Percentiles rank a stretch among this genome's conserved stretches.
Evolutionary conservation across 2,113 vertebrate genomes (phyloP).

Genomic region (Neogobius melanostomus): DNA sequence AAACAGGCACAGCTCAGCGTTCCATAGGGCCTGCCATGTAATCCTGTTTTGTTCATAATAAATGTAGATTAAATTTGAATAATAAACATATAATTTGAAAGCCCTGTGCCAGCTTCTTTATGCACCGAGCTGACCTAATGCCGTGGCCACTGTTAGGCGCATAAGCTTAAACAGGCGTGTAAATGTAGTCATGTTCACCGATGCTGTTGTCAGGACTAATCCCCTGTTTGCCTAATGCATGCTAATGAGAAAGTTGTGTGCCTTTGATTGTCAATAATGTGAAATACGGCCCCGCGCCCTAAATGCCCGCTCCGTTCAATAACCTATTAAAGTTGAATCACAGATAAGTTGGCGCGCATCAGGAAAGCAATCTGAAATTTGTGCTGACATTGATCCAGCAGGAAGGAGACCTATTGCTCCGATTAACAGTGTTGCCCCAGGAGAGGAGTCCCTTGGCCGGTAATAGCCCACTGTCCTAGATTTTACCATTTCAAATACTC

Average conservation of each 20-base stretch:
- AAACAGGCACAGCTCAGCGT: no score
- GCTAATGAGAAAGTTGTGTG: slow-evolving; percentile 81
- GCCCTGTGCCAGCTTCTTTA: slow-evolving; percentile 18
- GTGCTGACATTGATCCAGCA: slow-evolving; percentile 83
- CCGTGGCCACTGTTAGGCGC: slow-evolving; percentile 23
- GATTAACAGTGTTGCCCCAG: slow-evolving; percentile 77
- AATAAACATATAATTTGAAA: slow-evolving; percentile 41
- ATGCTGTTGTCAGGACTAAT: slow-evolving; percentile 72
- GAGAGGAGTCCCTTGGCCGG: slow-evolving; percentile 68
- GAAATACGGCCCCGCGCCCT: slow-evolving; percentile 79
- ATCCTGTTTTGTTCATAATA: slow-evolving; percentile 10
- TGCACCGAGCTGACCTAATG: slow-evolving; percentile 24
- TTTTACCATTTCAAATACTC: slow-evolving; percentile 66
- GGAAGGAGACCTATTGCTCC: slow-evolving; percentile 80
- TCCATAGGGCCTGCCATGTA: not conserved
- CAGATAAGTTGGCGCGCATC: slow-evolving; percentile 80
- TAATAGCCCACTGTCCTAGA: slow-evolving; percentile 70
- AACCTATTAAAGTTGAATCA: slow-evolving; percentile 86
- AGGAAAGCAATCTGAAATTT: slow-evolving; percentile 85
- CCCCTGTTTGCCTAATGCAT: slow-evolving; percentile 77
- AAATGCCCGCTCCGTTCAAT: slow-evolving; percentile 81
- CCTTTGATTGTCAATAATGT: slow-evolving; percentile 80
- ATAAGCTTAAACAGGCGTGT: slow-evolving; percentile 65
- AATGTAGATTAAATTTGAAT: slow-evolving; percentile 13
- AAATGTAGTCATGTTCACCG: slow-evolving; percentile 54